phyloP scores from a whole-genome alignment of 2,797 vertebrate genomes.

The Pelobates cultripes region DNA sequence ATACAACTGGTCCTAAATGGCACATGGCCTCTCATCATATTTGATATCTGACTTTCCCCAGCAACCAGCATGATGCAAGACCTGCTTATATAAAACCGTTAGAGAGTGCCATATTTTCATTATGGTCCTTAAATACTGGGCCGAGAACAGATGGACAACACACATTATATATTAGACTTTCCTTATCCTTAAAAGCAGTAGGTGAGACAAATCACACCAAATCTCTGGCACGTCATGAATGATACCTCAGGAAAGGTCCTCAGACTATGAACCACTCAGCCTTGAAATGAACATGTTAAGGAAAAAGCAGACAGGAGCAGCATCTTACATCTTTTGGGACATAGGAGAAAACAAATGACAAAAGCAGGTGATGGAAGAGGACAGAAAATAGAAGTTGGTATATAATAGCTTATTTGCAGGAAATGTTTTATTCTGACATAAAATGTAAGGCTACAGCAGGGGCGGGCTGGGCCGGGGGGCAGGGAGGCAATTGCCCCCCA shows the following conservation, averaged over 20 bases:
- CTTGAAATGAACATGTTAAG: conserved; percentile 75
- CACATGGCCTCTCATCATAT: too few species aligned
- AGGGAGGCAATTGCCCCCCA: too few species aligned
- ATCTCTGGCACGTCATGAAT: conserved; percentile 65
- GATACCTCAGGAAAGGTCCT: conserved; percentile 69
- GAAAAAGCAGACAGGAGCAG: conserved; percentile 63
- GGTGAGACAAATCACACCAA: conserved; percentile 67
- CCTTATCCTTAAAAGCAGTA: conserved; percentile 18
- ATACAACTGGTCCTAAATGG: too few species aligned
- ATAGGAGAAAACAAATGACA: conserved; percentile 56
- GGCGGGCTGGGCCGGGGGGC: too few species aligned
- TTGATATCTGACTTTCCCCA: too few species aligned
- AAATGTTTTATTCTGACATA: conserved; percentile 49
- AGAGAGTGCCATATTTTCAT: too few species aligned
- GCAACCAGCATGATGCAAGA: too few species aligned
- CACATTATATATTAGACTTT: neutral
- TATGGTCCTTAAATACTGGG: neutral
- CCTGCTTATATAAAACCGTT: too few species aligned
- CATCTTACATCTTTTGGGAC: conserved; percentile 63
- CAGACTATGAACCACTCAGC: conserved; percentile 69
- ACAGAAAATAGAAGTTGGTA: conserved; percentile 51
- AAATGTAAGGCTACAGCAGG: conserved; percentile 23
- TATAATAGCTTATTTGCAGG: conserved; percentile 54
- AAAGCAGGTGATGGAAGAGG: conserved; percentile 38
- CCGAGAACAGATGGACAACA: neutral